phyloP scores from a whole-genome alignment of 2,113 vertebrate species.

The Podocnemis expansa region DNA sequence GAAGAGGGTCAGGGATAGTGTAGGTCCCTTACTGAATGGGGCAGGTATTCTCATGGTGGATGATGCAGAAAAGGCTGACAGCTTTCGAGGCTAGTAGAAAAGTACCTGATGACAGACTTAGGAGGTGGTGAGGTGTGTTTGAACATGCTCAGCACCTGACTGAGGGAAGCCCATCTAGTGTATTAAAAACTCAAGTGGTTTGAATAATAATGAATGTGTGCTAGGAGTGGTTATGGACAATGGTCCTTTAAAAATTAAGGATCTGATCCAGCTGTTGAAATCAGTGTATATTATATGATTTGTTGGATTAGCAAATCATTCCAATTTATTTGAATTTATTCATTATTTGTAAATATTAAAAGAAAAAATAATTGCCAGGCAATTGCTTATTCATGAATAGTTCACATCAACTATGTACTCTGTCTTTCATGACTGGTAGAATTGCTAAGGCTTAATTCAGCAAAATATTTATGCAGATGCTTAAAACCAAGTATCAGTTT shows the following conservation, averaged over 20 bases:
- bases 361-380: background rate
- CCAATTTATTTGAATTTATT: background rate
- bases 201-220: background rate
- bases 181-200: background rate
- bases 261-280: rapidly evolving
- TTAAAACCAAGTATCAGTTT: background rate
- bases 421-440: background rate
- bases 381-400: background rate
- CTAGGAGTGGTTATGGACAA: background rate
- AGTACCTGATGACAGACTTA: background rate
- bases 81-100: background rate
- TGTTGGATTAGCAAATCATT: rapidly evolving
- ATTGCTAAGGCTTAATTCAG: background rate
- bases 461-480: background rate
- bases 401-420: background rate
- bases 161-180: background rate
- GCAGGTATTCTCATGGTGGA: too few relatives aligned
- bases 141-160: background rate
- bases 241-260: background rate
- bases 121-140: background rate
- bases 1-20: too few relatives aligned
- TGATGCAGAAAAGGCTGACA: too few relatives aligned
- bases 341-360: background rate
- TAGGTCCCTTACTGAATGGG: too few relatives aligned
- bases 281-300: background rate